Base-by-base conservation (phyloP, 2,797 vertebrate species). In the Apogon talboti region DNA sequence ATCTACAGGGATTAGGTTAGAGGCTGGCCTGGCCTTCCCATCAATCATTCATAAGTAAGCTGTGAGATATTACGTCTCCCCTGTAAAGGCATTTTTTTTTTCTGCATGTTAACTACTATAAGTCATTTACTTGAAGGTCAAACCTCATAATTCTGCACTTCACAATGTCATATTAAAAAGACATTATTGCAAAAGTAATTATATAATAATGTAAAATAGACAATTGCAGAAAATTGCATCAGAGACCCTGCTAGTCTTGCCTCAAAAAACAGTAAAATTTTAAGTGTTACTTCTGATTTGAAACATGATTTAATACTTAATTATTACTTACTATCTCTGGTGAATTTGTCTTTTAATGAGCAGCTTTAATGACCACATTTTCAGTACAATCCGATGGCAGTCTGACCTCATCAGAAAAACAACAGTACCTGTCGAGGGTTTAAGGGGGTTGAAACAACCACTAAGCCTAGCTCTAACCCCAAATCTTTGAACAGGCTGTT, bases 1-100 rank as follows among this genome's bases (percentile, higher is more conserved):
- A 80, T 87, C 72, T 75, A 68, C 79, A 53, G 51, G 64, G 65
- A 74, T 75, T 66, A 40, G 66, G 41, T 71, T 56, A 51, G 65
- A 67, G 48, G 50, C 66, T 63, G 51, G 21, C 15, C 64, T 74
- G 78, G 62, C 77, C 78, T 77, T 45, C 47, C 66, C 64, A 85
- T 83, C 49, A 78, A 70, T 86, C 84, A 83, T 64, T 71, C 28
- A 61, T 74, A 74, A 61, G 53, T 35, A 64, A 68, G 51, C 75
- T 65, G 16, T 50, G 61, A 72, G 52, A 69, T 75, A 71, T 64
- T 54, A 54, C 38, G 30, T 15, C 18, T 85, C 52, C 71, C 53
- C 64, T 63, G 57, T 74, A 71, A 76, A 71, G 59, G 10, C 74
- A 35, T 35, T 66, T 56, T 42, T 66, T 56, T 42, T 47, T 42